Conservation (phyloP, 2,888 invertebrate species). For the Aspidapion aeneum region DNA sequence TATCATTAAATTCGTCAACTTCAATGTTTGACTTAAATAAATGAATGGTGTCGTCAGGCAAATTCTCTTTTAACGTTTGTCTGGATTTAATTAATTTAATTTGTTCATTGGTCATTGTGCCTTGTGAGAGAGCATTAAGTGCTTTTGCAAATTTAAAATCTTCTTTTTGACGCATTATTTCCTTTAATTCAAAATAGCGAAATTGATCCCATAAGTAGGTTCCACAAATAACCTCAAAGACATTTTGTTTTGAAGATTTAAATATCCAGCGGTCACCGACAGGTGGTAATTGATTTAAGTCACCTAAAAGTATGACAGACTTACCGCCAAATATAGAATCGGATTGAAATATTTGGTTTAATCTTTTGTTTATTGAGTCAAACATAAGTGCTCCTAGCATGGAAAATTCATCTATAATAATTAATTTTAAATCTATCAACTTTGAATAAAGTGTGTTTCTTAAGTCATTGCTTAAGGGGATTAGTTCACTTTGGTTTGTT, state of each 20-base stretch:
- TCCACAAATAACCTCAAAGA: too few relatives aligned
- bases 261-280: too few relatives aligned
- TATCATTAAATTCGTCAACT: constrained; percentile 6
- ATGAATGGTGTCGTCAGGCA: constrained; percentile 2
- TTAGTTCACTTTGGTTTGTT: too few relatives aligned
- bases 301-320: background rate
- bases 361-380: background rate
- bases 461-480: background rate
- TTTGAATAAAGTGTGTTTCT: background rate
- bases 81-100: constrained; percentile 3
- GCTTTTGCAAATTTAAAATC: constrained; percentile 4
- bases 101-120: constrained; percentile 1
- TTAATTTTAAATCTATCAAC: background rate
- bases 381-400: constrained; percentile 4
- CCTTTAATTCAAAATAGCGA: constrained; percentile 6
- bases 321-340: background rate
- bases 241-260: too few relatives aligned
- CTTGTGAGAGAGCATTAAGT: background rate
- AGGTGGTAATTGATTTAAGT: too few relatives aligned
- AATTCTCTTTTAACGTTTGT: background rate
- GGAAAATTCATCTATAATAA: constrained; percentile 1
- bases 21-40: constrained; percentile 4
- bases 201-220: background rate
- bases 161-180: constrained; percentile 10
- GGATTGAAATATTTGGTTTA: background rate